These are phyloP conservation scores for Scaptomyza reducta DNA, from an alignment of 2,888 invertebrate genomes.

Conservation along the genomic window DNA sequence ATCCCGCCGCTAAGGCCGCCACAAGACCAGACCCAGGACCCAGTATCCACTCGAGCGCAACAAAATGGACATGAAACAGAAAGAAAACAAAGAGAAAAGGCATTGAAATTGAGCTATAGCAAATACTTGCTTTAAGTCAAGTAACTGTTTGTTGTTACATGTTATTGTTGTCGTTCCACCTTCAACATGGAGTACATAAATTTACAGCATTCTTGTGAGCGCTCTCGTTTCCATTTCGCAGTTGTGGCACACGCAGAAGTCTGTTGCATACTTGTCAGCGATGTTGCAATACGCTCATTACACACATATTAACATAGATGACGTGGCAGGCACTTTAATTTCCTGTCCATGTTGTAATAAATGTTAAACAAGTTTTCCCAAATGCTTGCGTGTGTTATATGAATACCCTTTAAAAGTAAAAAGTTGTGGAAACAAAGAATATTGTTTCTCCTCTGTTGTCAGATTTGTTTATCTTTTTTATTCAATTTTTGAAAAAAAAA, in stretches of 20 bases:
- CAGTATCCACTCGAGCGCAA: slow-evolving; percentile 52
- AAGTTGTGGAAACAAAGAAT: no score
- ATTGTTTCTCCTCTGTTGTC: no score
- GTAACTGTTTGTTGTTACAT: slow-evolving; percentile 19
- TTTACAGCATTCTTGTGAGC: not conserved
- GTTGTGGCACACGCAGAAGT: slow-evolving; percentile 18
- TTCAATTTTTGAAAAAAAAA: no score
- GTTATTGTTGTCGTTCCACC: not conserved
- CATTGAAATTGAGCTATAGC: slow-evolving; percentile 38
- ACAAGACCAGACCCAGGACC: slow-evolving; percentile 1
- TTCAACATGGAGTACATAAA: slow-evolving; percentile 5
- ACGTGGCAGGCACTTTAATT: slow-evolving; percentile 42
- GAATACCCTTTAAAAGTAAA: no score
- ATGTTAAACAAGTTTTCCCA: slow-evolving; percentile 8
- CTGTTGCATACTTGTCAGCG: slow-evolving; percentile 18
- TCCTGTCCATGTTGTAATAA: slow-evolving; percentile 40
- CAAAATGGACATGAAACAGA: slow-evolving; percentile 57
- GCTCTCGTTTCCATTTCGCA: not conserved
- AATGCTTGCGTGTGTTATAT: not conserved
- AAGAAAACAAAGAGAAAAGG: slow-evolving; percentile 5
- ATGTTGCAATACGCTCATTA: not conserved
- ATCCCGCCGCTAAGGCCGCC: slow-evolving; percentile 39
- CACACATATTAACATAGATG: not conserved
- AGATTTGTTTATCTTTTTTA: no score
- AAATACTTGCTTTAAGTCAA: slow-evolving; percentile 48